Conservation (phyloP, 2,888 invertebrate species). For the Brenthis ino region DNA sequence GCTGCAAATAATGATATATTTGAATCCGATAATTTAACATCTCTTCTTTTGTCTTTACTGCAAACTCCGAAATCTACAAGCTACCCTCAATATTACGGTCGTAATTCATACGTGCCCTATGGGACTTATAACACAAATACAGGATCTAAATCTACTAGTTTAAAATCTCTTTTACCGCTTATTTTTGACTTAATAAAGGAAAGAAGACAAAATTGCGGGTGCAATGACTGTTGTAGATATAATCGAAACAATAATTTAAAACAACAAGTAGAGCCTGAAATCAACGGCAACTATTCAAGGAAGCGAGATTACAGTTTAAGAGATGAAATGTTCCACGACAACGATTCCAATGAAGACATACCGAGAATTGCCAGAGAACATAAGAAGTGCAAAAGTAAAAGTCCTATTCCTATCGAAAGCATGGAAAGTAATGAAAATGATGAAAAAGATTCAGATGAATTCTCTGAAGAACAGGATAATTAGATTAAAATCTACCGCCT, state of each 20-base stretch:
- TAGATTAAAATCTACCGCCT: neutral
- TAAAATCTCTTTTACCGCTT: slow-evolving; percentile 65
- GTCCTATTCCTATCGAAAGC: slow-evolving; percentile 42
- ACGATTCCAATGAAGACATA: slow-evolving; percentile 39
- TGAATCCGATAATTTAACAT: slow-evolving; percentile 38
- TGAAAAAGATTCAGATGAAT: slow-evolving; percentile 43
- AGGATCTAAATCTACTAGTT: slow-evolving; percentile 52
- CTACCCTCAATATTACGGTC: slow-evolving; percentile 24
- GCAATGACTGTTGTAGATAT: slow-evolving; percentile 41
- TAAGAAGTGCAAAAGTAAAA: slow-evolving; percentile 38
- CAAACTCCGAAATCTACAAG: slow-evolving; percentile 37
- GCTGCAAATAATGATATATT: slow-evolving; percentile 14
- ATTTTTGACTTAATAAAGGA: slow-evolving; percentile 65
- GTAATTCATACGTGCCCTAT: slow-evolving; percentile 18
- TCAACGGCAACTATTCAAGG: slow-evolving; percentile 54
- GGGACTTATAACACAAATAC: slow-evolving; percentile 23
- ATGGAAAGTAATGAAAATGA: slow-evolving; percentile 51
- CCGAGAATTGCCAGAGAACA: slow-evolving; percentile 36
- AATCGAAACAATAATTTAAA: slow-evolving; percentile 34
- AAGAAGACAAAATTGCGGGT: slow-evolving; percentile 49
- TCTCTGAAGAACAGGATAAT: slow-evolving; percentile 39
- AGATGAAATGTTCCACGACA: slow-evolving; percentile 39
- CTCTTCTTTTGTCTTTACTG: slow-evolving; percentile 32
- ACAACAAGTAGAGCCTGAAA: slow-evolving; percentile 27
- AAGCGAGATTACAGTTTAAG: slow-evolving; percentile 49